Percentiles rank a stretch among this genome's conserved stretches.
Evolutionary conservation across 2,113 vertebrate genomes (phyloP).

Genomic region (Sterna hirundo): DNA sequence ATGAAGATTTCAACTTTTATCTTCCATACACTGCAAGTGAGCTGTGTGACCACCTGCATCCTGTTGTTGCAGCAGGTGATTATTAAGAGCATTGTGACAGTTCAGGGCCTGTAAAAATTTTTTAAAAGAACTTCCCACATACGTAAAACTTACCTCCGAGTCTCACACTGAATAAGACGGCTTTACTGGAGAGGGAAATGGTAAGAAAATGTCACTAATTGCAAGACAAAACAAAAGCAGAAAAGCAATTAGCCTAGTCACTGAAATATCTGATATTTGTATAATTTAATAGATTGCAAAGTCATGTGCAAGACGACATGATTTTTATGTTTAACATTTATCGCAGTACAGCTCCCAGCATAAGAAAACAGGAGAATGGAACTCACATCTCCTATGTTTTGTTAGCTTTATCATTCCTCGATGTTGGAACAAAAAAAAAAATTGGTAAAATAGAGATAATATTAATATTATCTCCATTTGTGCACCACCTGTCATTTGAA

Average conservation of each 20-base stretch:
- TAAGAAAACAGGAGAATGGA: not conserved
- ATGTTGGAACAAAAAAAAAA: not conserved
- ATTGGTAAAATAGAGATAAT: not conserved
- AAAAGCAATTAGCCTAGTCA: not conserved
- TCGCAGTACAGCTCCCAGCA: not conserved
- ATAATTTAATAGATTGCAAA: not conserved
- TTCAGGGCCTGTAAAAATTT: not conserved
- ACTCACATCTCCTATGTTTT: not conserved
- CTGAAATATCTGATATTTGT: not conserved
- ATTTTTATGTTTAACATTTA: not conserved
- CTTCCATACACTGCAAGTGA: not conserved
- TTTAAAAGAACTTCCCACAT: not conserved
- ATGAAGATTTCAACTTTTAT: not conserved
- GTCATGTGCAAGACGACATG: not conserved
- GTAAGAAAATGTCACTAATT: not conserved
- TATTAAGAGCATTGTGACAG: not conserved
- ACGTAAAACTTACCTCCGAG: not conserved
- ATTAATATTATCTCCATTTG: not conserved
- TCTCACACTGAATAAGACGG: not conserved
- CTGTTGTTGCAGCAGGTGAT: not conserved
- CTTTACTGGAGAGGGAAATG: not conserved
- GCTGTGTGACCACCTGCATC: not conserved
- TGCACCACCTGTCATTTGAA: not conserved
- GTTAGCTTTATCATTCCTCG: too few relatives aligned
- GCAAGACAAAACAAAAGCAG: not conserved